Evolutionary conservation across 2,888 invertebrate species (phyloP).

Genomic region (Zelleria hepariella): DNA sequence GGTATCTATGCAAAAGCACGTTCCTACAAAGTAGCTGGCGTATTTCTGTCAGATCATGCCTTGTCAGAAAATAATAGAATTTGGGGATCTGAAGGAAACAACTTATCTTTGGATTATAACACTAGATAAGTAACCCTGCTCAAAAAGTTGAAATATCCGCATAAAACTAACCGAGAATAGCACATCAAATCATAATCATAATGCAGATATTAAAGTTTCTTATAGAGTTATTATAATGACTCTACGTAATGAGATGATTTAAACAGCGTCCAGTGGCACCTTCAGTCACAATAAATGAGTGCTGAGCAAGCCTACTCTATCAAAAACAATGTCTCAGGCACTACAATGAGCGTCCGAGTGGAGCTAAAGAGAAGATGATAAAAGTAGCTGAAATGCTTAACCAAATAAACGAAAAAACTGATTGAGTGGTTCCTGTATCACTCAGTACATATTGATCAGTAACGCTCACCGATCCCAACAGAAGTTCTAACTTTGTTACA

Average conservation of each 20-base stretch:
- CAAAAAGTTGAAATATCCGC: too few relatives aligned
- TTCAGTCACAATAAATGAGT: too few relatives aligned
- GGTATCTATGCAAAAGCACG: neutral
- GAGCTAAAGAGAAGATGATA: neutral
- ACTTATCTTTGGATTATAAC: neutral
- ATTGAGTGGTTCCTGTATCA: slow-evolving; percentile 13
- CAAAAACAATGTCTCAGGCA: too few relatives aligned
- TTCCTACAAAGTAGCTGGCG: neutral
- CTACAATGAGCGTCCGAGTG: too few relatives aligned
- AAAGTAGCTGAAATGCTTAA: neutral
- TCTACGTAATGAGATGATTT: too few relatives aligned
- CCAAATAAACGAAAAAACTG: neutral
- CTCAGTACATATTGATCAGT: slow-evolving; percentile 47
- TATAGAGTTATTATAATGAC: too few relatives aligned
- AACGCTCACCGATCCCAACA: slow-evolving; percentile 34
- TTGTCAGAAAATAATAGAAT: neutral
- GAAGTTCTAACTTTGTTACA: slow-evolving; percentile 61
- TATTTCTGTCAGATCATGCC: neutral
- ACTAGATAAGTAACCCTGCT: too few relatives aligned
- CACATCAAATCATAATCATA: too few relatives aligned
- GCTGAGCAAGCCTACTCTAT: too few relatives aligned
- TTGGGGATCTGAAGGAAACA: neutral
- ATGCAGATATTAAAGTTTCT: too few relatives aligned
- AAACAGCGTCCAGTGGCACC: too few relatives aligned
- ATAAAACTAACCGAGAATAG: too few relatives aligned